Base-by-base conservation (phyloP, 2,797 vertebrate genomes). In the Oreochromis grahami region DNA sequence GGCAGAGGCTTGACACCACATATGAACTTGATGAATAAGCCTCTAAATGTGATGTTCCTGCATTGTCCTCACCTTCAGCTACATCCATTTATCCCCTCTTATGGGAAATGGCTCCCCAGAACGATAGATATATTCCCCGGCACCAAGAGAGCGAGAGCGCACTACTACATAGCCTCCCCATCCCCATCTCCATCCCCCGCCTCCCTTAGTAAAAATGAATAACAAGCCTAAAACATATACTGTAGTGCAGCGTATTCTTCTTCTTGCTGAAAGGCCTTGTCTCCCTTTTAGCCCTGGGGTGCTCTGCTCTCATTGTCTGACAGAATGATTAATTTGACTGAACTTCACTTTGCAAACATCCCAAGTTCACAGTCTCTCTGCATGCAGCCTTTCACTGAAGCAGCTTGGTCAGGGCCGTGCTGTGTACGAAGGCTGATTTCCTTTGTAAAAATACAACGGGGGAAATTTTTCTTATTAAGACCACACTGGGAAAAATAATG, bases 251-350 rank as follows among this genome's bases (percentile, higher is more conserved):
- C 72, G 70, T 87, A 92, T 95, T 95, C 93, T 93, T 95, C 94
- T 93, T 94, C 90, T 89, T 79, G 90, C 93, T 94, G 94, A 95
- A 95, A 96, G 94, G 94, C 94, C 94, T 93, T 92, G 94, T 95
- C 96, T 96, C 87, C 95, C 91, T 94, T 93, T 93, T 94, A 94
- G 94, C 95, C 95, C 94, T 93, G 87, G 95, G 94, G 93, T 92
- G 88, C 93, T 92, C 87, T 93, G 94, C 93, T 96, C 94, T 96
- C 95, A 95, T 95, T 96, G 94, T 95, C 94, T 95, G 96, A 96
- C 96, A 97, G 93, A 92, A 96, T 96, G 96, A 97, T 96, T 97
- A 94, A 97, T 96, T 95, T 93, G 91, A 95, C 89, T 91, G 90
- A 95, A 95, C 94, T 96, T 96, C 94, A 94, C 95, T 95, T 95